These are phyloP conservation scores for Drosophila nebulosa DNA, from an alignment of 1,140 invertebrate species.

Conservation along the genomic window DNA sequence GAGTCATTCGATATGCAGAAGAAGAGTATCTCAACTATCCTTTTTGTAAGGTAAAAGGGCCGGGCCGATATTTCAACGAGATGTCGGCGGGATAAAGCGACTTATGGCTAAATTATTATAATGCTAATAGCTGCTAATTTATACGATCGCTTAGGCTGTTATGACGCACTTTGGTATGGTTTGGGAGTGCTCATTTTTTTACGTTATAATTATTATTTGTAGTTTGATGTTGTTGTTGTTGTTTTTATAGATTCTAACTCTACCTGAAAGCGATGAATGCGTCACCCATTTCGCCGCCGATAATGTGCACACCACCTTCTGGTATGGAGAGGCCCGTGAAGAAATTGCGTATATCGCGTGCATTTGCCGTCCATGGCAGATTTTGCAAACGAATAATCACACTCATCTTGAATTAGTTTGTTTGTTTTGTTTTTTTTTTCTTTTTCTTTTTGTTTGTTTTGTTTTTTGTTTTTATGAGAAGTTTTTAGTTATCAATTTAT, in stretches of 20 bases:
- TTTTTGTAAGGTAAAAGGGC: too few species aligned
- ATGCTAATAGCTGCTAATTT: too few species aligned
- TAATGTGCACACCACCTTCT: constrained; percentile 98
- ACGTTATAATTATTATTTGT: not conserved
- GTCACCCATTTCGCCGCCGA: constrained; percentile 98
- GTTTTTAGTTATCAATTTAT: constrained; percentile 11
- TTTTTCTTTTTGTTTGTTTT: not conserved
- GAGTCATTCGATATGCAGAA: too few species aligned
- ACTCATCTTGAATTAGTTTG: constrained; percentile 87
- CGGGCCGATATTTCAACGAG: too few species aligned
- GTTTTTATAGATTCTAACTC: constrained; percentile 13
- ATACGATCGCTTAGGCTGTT: too few species aligned
- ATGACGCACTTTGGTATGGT: not conserved
- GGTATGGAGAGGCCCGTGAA: constrained; percentile 97
- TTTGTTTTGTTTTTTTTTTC: constrained; percentile 1
- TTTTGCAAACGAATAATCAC: constrained; percentile 99
- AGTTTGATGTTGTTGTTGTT: not conserved
- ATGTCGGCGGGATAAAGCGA: too few species aligned
- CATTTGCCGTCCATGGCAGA: constrained; percentile 97
- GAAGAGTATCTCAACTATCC: too few species aligned
- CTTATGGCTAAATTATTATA: too few species aligned
- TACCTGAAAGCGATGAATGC: constrained; percentile 99
- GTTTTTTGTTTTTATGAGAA: constrained; percentile 43
- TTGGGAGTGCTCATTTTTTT: not conserved
- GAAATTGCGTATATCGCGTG: constrained; percentile 96